Percentiles rank a stretch among this genome's conserved stretches.
Evolutionary conservation across 2,797 vertebrate species (phyloP).

Genomic region (Anguilla anguilla): DNA sequence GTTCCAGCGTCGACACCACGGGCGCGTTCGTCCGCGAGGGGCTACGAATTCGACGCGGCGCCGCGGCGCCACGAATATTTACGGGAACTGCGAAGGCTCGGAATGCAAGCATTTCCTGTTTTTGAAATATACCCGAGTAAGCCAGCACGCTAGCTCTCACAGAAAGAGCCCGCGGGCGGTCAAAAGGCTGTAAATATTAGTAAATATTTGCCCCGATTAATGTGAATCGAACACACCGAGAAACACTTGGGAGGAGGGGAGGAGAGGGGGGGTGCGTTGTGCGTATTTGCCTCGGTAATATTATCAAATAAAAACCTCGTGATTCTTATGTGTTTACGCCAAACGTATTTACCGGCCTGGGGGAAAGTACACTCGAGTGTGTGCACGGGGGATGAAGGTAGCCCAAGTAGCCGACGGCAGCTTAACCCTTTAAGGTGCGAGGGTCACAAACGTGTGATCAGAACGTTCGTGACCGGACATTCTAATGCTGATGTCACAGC

Average conservation of each 20-base stretch:
- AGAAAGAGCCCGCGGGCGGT: background rate
- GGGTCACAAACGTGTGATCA: too few relatives aligned
- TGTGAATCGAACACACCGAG: background rate
- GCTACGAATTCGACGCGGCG: background rate
- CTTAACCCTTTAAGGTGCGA: background rate
- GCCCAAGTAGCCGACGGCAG: background rate
- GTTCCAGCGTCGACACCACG: background rate
- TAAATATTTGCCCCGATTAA: constrained; percentile 11
- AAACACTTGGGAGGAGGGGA: background rate
- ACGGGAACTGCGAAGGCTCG: background rate
- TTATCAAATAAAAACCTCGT: background rate
- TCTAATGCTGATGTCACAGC: too few relatives aligned
- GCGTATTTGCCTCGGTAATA: background rate
- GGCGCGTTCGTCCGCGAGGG: background rate
- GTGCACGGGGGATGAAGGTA: background rate
- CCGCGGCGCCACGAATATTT: background rate
- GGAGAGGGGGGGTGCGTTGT: background rate
- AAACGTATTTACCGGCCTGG: background rate
- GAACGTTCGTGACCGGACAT: too few relatives aligned
- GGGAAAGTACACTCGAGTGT: background rate
- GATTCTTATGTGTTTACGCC: background rate
- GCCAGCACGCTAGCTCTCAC: background rate
- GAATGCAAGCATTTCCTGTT: constrained; percentile 11
- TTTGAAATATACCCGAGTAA: background rate
- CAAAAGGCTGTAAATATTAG: background rate